phyloP scores from a whole-genome alignment of 2,797 vertebrate genomes.

The Hemitrygon akajei region DNA sequence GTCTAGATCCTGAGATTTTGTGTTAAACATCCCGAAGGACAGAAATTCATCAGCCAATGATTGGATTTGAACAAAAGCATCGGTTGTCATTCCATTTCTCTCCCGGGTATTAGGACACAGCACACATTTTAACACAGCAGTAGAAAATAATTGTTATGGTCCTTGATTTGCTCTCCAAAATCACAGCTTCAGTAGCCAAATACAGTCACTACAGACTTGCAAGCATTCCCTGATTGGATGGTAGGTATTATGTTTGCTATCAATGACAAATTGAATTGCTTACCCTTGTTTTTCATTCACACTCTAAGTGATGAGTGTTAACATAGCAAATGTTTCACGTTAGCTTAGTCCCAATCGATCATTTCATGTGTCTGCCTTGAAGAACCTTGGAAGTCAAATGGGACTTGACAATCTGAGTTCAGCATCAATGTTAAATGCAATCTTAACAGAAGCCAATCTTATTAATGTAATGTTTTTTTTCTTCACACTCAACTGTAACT shows the following conservation, averaged over 20 bases:
- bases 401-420: slow-evolving; percentile 15
- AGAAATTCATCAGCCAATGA: background rate
- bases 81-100: background rate
- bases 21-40: background rate
- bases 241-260: background rate
- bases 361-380: slow-evolving; percentile 22
- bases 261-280: background rate
- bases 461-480: slow-evolving; percentile 25
- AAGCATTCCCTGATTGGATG: background rate
- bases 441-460: background rate
- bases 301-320: background rate
- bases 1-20: background rate
- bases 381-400: slow-evolving; percentile 25
- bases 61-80: background rate
- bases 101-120: background rate
- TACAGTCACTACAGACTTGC: background rate
- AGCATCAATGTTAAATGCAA: slow-evolving; percentile 1
- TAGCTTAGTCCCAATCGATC: slow-evolving; percentile 28
- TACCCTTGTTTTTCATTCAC: background rate
- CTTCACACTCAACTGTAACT: background rate
- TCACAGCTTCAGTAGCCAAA: background rate
- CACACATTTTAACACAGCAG: background rate
- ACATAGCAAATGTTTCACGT: background rate
- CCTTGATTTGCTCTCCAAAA: background rate
- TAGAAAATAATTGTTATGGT: background rate